Conservation (phyloP, 2,113 vertebrate genomes). For the Anguilla japonica region DNA sequence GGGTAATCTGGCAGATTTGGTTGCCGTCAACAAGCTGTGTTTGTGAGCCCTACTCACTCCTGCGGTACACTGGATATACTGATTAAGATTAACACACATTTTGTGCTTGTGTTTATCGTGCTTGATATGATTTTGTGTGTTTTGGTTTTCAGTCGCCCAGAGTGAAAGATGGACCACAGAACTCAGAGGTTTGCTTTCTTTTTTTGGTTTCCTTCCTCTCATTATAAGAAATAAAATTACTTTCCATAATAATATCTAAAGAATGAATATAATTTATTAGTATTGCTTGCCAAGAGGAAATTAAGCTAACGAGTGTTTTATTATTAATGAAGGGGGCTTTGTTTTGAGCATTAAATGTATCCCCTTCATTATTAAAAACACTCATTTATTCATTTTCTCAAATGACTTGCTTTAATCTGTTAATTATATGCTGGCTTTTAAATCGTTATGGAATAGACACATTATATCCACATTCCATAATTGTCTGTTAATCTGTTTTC, state of each 20-base stretch:
- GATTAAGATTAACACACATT: background rate
- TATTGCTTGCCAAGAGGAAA: background rate
- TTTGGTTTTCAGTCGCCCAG: conserved; percentile 85
- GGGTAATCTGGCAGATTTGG: background rate
- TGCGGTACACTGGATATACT: background rate
- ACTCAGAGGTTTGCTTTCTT: conserved; percentile 81
- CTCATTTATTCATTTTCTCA: background rate
- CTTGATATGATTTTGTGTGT: conserved; percentile 46
- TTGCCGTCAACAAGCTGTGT: background rate
- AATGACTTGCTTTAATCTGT: conserved; percentile 34
- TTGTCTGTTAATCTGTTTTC: background rate
- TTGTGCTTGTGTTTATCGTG: background rate
- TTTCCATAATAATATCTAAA: too few species aligned
- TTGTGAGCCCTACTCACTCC: background rate
- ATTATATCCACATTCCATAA: background rate
- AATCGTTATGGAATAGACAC: too few species aligned
- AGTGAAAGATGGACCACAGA: conserved; percentile 87
- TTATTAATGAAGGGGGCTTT: too few species aligned
- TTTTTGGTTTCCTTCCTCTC: background rate
- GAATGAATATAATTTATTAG: background rate
- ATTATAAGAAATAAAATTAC: background rate
- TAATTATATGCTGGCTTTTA: background rate
- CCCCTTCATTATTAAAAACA: too few species aligned
- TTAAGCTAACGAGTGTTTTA: too few species aligned
- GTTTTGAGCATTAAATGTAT: too few species aligned